Evolutionary conservation across 2,888 invertebrate genomes (phyloP), one percentile per base, ranked within the genome.

Genomic region (Coenonympha arcania): DNA sequence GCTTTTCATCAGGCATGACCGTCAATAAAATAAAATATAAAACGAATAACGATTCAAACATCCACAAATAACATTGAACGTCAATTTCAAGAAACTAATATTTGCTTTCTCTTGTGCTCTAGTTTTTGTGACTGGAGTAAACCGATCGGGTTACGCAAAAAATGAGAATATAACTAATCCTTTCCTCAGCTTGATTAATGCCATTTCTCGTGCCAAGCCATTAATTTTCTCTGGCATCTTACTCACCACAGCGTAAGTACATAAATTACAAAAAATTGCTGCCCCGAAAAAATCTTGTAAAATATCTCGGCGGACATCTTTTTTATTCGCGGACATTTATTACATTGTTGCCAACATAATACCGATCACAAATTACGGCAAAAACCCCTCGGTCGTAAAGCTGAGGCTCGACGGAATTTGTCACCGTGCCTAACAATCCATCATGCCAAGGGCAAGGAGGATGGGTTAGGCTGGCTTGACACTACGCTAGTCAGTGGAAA

Each of bases 361-460:
- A 52, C 46, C 51, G 51, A 41, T 43, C 51, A 41, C 52, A 55
- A 55, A 57, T 55, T 49, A 55, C 48, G 31, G 48, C 50, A 55
- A 52, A 55, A 45, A 33, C 36, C 46, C 42, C 16, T 30, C 36
- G 30, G 22, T 53, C 15, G 31, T 43, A 48, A 46, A 43, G 51
- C 47, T n/a, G 37, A 24, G 49, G 43, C 39, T 50, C 45, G 40
- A 36, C 18, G 52, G 50, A 54, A 54, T 56, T 56, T 50, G 52
- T 58, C 58, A 46, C 50, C 6, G 36, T 36, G 50, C 33, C 45
- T 48, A 48, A 48, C 48, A 40, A 58, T 55, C 46, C 40, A 52
- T 58, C 58, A 56, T 45, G 34, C 26, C 49, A 51, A 52, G 55
- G 55, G 26, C 44, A 33, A 30, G 13, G 31, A 33, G 4, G 24